These are phyloP conservation scores for Eulemur macaco DNA, from an alignment of 2,113 vertebrate genomes.

Conservation along the genomic window DNA sequence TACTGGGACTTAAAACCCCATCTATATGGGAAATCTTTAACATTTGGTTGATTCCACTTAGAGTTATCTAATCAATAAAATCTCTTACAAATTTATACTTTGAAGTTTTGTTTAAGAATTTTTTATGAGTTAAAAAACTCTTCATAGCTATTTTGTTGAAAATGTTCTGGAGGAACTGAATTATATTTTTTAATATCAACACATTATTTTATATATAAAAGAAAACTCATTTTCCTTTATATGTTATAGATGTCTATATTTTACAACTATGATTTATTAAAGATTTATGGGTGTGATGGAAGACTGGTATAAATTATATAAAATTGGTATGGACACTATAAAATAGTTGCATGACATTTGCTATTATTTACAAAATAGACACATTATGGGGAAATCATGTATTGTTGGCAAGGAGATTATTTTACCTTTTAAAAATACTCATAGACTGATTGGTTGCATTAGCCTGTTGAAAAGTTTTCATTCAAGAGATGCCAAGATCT, in stretches of 20 bases:
- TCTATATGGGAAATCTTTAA: constrained; percentile 13
- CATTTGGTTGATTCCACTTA: background rate
- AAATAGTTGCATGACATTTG: background rate
- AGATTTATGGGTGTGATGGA: background rate
- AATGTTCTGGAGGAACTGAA: background rate
- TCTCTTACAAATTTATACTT: background rate
- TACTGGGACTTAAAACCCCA: background rate
- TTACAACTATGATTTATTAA: background rate
- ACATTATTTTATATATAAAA: background rate
- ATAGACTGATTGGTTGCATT: background rate
- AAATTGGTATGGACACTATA: background rate
- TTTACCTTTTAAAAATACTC: constrained; percentile 41
- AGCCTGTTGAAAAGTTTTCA: constrained; percentile 45
- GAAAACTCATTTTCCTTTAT: background rate
- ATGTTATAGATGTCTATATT: background rate
- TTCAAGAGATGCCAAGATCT: constrained; percentile 54
- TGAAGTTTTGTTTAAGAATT: background rate
- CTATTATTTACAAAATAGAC: constrained; percentile 40
- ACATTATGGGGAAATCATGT: constrained; percentile 1
- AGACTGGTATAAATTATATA: background rate
- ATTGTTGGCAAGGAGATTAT: constrained; percentile 40
- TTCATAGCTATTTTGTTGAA: constrained; percentile 42
- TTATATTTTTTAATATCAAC: constrained; percentile 10
- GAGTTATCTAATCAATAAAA: constrained; percentile 20
- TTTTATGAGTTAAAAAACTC: constrained; percentile 23